Evolutionary conservation across 2,113 vertebrate species (phyloP).

Genomic region (Gallinago media): DNA sequence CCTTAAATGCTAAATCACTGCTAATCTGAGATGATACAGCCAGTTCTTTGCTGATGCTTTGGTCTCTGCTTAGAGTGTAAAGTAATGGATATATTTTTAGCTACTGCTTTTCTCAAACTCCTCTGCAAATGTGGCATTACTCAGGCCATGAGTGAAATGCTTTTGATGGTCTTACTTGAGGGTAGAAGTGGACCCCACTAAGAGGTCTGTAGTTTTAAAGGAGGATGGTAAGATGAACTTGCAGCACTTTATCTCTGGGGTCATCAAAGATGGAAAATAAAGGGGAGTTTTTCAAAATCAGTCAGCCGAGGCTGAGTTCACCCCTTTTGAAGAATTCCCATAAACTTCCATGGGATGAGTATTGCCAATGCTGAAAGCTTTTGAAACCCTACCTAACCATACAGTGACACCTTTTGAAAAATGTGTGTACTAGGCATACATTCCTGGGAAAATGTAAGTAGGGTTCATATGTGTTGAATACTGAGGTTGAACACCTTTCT

Average conservation of each 20-base stretch:
- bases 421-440: slow-evolving; percentile 33
- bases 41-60: not conserved
- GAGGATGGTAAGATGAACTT: not conserved
- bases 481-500: not conserved
- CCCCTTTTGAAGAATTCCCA: slow-evolving; percentile 8
- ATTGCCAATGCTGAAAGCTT: slow-evolving; percentile 29
- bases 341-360: slow-evolving; percentile 21
- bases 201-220: not conserved
- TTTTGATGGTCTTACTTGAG: not conserved
- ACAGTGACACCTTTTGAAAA: slow-evolving; percentile 49
- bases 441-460: slow-evolving; percentile 25
- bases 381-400: slow-evolving; percentile 48
- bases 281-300: slow-evolving; percentile 39
- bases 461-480: not conserved
- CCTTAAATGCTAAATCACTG: not conserved
- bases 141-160: not conserved
- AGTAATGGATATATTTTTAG: not conserved
- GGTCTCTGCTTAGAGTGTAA: not conserved
- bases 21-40: not conserved
- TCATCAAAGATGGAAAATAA: slow-evolving; percentile 1
- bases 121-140: not conserved
- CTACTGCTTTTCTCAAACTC: not conserved
- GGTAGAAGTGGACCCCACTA: not conserved
- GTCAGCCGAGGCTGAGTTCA: slow-evolving; percentile 9
- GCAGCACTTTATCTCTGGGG: slow-evolving; percentile 7